A percentile compares a stretch with the other conserved stretches of the same genome.
phyloP scores from a whole-genome alignment of 2,888 invertebrate genomes.

The Biston betularia region DNA sequence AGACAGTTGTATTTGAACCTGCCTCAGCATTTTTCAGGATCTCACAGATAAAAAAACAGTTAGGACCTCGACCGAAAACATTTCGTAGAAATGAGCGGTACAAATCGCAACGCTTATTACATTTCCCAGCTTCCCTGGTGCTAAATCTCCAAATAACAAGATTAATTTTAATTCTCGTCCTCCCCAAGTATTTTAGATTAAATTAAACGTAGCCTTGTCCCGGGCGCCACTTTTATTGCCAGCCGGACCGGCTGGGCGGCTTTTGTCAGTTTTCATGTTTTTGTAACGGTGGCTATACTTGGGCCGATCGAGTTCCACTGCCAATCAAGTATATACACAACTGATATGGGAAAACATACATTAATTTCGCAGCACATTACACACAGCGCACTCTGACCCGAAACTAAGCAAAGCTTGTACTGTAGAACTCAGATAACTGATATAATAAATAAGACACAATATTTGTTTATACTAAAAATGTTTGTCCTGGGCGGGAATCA shows the following conservation, averaged over 20 bases:
- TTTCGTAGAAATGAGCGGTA: conserved; percentile 41
- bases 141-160: conserved; percentile 61
- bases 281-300: not conserved
- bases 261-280: conserved; percentile 34
- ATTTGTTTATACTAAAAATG: no score
- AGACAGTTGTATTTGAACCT: not conserved
- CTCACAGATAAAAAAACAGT: conserved; percentile 13
- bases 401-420: no score
- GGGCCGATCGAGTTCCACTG: no score
- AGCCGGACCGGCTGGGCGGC: conserved; percentile 32
- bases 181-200: conserved; percentile 59
- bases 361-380: no score
- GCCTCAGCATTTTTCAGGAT: conserved; percentile 3
- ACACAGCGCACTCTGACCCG: no score
- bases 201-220: conserved; percentile 64
- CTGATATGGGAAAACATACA: no score
- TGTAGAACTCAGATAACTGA: no score
- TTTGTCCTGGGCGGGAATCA: no score
- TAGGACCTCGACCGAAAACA: conserved; percentile 29
- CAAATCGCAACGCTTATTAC: conserved; percentile 50
- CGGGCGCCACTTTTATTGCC: conserved; percentile 30
- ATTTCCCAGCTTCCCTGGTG: conserved; percentile 52
- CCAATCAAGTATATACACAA: no score
- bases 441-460: no score
- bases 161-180: conserved; percentile 61